phyloP scores from a whole-genome alignment of 2,888 invertebrate genomes.

The Eupithecia subumbrata region DNA sequence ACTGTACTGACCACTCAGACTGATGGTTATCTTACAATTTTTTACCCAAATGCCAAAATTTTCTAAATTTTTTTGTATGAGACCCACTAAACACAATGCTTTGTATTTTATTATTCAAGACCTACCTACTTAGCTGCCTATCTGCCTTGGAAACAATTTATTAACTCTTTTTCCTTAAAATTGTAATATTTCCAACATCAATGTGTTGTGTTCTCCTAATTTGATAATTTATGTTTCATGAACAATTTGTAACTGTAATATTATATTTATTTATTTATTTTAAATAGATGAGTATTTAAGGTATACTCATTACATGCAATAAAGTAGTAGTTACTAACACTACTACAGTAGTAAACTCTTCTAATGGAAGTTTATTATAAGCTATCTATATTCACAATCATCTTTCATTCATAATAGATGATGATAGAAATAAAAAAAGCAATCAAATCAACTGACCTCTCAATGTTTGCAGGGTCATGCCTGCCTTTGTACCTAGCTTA shows the following conservation, averaged over 20 bases:
- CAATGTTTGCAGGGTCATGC: not conserved
- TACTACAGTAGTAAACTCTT: not conserved
- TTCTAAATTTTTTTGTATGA: slow-evolving; percentile 16
- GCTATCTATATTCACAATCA: not conserved
- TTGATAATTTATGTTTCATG: not conserved
- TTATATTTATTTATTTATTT: no score
- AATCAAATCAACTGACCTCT: not conserved
- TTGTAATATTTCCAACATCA: not conserved
- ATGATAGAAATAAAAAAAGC: not conserved
- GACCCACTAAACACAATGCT: slow-evolving; percentile 34
- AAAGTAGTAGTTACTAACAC: not conserved
- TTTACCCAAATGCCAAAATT: slow-evolving; percentile 23
- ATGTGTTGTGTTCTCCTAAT: not conserved
- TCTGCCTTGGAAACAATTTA: slow-evolving; percentile 33
- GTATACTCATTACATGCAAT: no score
- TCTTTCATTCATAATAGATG: not conserved
- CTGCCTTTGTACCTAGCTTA: not conserved
- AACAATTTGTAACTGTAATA: not conserved
- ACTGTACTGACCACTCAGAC: slow-evolving; percentile 55
- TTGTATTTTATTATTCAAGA: slow-evolving; percentile 49
- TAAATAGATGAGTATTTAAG: no score
- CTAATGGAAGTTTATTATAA: not conserved
- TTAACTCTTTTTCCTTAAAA: slow-evolving; percentile 29
- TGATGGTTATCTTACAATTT: slow-evolving; percentile 44
- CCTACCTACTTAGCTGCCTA: slow-evolving; percentile 51